phyloP scores from a whole-genome alignment of 2,888 invertebrate genomes.

The Margaritifera margaritifera region DNA sequence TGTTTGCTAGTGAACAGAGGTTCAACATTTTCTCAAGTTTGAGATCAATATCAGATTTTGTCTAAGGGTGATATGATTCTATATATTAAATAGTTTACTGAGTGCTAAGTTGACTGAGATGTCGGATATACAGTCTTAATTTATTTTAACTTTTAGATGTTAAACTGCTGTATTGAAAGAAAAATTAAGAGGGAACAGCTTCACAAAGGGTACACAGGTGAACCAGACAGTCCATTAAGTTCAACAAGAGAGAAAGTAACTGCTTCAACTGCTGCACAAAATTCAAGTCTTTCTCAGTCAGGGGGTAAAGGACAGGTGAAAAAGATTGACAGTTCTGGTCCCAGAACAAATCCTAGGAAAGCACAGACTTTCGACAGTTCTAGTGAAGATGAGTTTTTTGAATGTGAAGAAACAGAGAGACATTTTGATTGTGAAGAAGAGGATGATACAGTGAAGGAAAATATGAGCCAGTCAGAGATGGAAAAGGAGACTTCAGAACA shows the following conservation, averaged over 20 bases:
- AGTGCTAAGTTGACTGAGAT: too few relatives aligned
- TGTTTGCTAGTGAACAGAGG: too few relatives aligned
- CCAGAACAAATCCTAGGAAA: slow-evolving; percentile 5
- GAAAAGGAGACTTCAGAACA: slow-evolving; percentile 7
- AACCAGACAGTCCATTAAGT: slow-evolving; percentile 5
- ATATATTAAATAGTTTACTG: too few relatives aligned
- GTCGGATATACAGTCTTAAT: not conserved
- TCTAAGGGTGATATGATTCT: too few relatives aligned
- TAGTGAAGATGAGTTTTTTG: slow-evolving; percentile 71
- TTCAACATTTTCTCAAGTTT: too few relatives aligned
- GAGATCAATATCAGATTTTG: too few relatives aligned
- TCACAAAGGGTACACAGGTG: slow-evolving; percentile 46
- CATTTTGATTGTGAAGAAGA: slow-evolving; percentile 4
- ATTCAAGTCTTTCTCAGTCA: too few relatives aligned
- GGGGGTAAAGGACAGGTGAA: too few relatives aligned
- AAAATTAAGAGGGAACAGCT: slow-evolving; percentile 71
- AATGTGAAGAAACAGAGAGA: slow-evolving; percentile 53
- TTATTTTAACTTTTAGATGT: slow-evolving; percentile 73
- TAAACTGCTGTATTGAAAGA: slow-evolving; percentile 78
- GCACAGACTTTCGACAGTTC: slow-evolving; percentile 29
- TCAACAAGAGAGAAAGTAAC: too few relatives aligned
- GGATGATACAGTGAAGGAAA: slow-evolving; percentile 7
- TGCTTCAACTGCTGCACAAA: too few relatives aligned
- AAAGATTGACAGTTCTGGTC: not conserved
- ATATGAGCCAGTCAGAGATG: slow-evolving; percentile 4